Evolutionary conservation across 2,113 vertebrate species (phyloP), one percentile per base, ranked within the genome.

Genomic region (Pluvianellus socialis): DNA sequence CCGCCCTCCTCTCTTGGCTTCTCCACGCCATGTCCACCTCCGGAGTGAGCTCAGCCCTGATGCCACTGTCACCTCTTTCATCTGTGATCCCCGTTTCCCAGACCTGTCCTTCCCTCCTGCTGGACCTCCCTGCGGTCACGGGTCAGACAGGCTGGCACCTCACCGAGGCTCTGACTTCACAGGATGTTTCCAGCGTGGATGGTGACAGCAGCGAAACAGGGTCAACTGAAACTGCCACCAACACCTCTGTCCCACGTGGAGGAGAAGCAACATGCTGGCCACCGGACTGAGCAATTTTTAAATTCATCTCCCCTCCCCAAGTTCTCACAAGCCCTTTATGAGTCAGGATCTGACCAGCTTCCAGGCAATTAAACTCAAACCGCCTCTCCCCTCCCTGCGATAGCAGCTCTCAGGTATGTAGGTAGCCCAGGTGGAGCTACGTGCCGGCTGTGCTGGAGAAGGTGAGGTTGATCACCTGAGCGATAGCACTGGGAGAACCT

Each of bases 231-330:
- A 24, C 22, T 24, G 26, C 33, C 61, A 55, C 7, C 49, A 21
- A 8, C 4, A 7, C 28, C 52, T 26, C 9, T 24, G 38, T 59
- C 40, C 65, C 22, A 3, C 30, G 2, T 0, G 12, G 44, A 35
- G 58, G 7, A 66, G 40, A 44, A 47, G 59, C 1, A 1, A 67
- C n/a, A 13, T 1, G 2, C 7, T 53, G n/a, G 42, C 45, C 59
- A 6, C 45, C 0, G 6, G 20, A 20, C n/a, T 44, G 30, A 67
- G 61, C 23, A 11, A 14, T 45, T 49, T 53, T 22, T 23, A 49
- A 79, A 68, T 3, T 30, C 19, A 7, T 32, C 27, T 75, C 27
- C 53, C 50, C 49, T 74, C 55, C 38, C 49, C 35, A 45, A 2
- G 67, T 61, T 74, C 79, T 79, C 61, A 58, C 1, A 3, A 79